Evolutionary conservation across 2,888 invertebrate genomes (phyloP).

Genomic region (Drosophila fulvimacula): DNA sequence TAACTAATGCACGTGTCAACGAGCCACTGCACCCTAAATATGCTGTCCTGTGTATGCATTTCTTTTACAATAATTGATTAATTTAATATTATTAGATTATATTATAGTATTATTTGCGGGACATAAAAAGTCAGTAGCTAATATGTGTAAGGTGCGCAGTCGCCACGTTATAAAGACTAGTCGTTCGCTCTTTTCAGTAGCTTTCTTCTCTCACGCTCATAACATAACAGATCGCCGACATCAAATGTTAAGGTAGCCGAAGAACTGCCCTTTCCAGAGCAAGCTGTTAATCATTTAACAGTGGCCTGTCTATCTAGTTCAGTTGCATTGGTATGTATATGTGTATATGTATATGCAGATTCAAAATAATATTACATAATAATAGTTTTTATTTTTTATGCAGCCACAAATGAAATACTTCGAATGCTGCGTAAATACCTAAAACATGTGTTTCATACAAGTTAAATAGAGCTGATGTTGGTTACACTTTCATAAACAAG

Average conservation of each 20-base stretch:
- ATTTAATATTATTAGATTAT: background rate
- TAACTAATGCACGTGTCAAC: slow-evolving; percentile 1
- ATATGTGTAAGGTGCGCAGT: background rate
- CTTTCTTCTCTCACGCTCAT: background rate
- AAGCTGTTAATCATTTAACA: background rate
- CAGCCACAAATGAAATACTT: background rate
- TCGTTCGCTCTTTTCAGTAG: background rate
- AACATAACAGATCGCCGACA: background rate
- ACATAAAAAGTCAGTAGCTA: background rate
- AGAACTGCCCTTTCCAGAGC: background rate
- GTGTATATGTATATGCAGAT: background rate
- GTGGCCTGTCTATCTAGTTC: too few relatives aligned
- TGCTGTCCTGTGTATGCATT: background rate
- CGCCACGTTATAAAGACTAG: background rate
- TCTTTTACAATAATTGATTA: background rate
- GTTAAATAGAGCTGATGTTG: background rate
- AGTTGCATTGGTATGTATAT: background rate
- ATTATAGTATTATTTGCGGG: background rate
- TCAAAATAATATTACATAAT: background rate
- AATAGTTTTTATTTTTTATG: background rate
- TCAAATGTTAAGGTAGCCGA: background rate
- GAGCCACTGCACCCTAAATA: background rate
- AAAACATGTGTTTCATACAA: background rate
- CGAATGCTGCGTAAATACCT: background rate
- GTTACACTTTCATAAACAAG: background rate